Percentiles rank a stretch among this genome's conserved stretches.
Conservation (phyloP, 2,888 invertebrate species). For the Limulus polyphemus region DNA sequence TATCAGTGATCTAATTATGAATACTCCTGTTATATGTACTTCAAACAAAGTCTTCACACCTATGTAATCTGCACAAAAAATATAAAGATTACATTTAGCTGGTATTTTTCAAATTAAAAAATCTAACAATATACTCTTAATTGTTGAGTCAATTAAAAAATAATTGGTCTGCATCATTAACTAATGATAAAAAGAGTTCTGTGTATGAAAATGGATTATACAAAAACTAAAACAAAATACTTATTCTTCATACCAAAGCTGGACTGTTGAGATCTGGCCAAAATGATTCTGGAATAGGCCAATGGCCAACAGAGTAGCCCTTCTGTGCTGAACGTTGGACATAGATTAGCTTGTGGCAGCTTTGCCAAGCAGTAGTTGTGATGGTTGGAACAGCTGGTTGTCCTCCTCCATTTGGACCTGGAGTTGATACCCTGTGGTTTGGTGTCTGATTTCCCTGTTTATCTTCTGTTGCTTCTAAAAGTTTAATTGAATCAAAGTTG, state of each 20-base stretch:
- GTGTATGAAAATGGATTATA: neutral
- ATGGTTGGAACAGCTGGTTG: neutral
- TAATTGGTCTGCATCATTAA: neutral
- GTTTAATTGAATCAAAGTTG: no score
- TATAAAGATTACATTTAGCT: no score
- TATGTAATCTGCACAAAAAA: no score
- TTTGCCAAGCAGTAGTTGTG: slow-evolving; percentile 57
- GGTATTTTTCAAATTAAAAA: slow-evolving; percentile 1
- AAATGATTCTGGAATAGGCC: slow-evolving; percentile 98
- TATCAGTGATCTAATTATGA: no score
- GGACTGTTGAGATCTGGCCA: slow-evolving; percentile 87
- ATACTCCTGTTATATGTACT: no score
- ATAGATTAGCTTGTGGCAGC: slow-evolving; percentile 72
- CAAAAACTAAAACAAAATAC: slow-evolving; percentile 3
- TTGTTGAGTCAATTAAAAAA: neutral
- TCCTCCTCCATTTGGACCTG: neutral
- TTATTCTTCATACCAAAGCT: slow-evolving; percentile 48
- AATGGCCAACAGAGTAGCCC: slow-evolving; percentile 78
- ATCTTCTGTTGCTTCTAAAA: no score
- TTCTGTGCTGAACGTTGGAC: slow-evolving; percentile 84
- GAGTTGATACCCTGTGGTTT: no score
- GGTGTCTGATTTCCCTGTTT: no score
- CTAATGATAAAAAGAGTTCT: neutral
- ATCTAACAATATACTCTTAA: slow-evolving; percentile 2
- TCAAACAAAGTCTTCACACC: no score